These are phyloP conservation scores for Aricia agestis DNA, from an alignment of 1,140 invertebrate genomes.

Conservation along the genomic window DNA sequence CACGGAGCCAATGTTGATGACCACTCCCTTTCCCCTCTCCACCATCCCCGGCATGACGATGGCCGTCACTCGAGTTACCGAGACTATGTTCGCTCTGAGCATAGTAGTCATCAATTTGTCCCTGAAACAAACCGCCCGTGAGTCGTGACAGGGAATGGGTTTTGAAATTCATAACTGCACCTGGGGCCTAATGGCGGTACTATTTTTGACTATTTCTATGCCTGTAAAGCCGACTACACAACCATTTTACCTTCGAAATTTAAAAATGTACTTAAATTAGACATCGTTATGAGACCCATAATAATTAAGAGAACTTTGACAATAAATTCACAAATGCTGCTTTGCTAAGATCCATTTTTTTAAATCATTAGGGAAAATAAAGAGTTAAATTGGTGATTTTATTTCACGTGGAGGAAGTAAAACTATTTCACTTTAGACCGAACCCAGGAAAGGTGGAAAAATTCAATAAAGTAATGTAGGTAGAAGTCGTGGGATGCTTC, in stretches of 20 bases:
- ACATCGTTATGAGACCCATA: too few species aligned
- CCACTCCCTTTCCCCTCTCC: constrained; percentile 86
- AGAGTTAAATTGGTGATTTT: not conserved
- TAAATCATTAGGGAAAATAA: too few species aligned
- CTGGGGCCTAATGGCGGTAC: not conserved
- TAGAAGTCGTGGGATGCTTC: not conserved
- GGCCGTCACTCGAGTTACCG: constrained; percentile 88
- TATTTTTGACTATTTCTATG: not conserved
- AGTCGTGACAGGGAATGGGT: not conserved
- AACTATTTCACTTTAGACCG: not conserved
- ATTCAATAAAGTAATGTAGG: not conserved
- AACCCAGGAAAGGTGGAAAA: not conserved
- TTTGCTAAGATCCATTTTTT: too few species aligned
- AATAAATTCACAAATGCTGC: too few species aligned
- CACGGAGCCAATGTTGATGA: constrained; percentile 95
- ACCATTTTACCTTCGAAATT: too few species aligned
- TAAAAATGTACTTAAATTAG: too few species aligned
- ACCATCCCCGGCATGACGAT: constrained; percentile 94
- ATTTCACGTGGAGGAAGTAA: not conserved
- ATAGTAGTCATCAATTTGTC: constrained; percentile 77
- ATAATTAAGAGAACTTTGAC: too few species aligned
- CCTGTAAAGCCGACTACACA: too few species aligned
- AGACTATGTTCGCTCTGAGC: constrained; percentile 84
- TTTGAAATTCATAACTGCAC: not conserved
- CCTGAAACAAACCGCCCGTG: constrained; percentile 36